Evolutionary conservation across 1,140 invertebrate species (phyloP).

Genomic region (Drosophila obscura): DNA sequence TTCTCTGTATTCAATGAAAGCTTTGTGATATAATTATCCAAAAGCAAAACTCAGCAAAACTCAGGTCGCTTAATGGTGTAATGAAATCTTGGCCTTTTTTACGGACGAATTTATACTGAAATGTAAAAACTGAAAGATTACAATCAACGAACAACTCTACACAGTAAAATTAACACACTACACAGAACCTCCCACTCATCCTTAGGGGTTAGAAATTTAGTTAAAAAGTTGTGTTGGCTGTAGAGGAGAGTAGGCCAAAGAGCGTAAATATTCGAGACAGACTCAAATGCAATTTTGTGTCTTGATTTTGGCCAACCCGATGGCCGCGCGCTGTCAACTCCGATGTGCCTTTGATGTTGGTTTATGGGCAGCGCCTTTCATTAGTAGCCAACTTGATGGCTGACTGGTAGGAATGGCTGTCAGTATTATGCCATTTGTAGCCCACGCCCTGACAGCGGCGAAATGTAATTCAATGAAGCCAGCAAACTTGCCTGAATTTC

Average conservation of each 20-base stretch:
- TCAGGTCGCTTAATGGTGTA: too few relatives aligned
- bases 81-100: too few relatives aligned
- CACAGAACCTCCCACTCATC: not conserved
- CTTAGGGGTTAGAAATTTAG: constrained; percentile 7
- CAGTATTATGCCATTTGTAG: constrained; percentile 5
- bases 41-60: too few relatives aligned
- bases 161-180: not conserved
- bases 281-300: constrained; percentile 46
- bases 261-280: not conserved
- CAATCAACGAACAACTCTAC: not conserved
- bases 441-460: constrained; percentile 30
- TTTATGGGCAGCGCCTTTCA: constrained; percentile 22
- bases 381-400: constrained; percentile 20
- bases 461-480: constrained; percentile 56
- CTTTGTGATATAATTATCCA: too few relatives aligned
- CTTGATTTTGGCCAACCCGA: too few relatives aligned
- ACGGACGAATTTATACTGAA: too few relatives aligned
- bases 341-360: constrained; percentile 38
- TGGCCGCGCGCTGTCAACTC: too few relatives aligned
- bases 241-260: not conserved
- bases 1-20: too few relatives aligned
- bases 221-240: not conserved
- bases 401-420: constrained; percentile 23
- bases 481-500: not conserved
- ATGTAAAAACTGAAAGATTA: constrained; percentile 5